Percentiles rank a stretch among this genome's conserved stretches.
phyloP scores from a whole-genome alignment of 2,888 invertebrate species.

The Pristionchus maxplancki region DNA sequence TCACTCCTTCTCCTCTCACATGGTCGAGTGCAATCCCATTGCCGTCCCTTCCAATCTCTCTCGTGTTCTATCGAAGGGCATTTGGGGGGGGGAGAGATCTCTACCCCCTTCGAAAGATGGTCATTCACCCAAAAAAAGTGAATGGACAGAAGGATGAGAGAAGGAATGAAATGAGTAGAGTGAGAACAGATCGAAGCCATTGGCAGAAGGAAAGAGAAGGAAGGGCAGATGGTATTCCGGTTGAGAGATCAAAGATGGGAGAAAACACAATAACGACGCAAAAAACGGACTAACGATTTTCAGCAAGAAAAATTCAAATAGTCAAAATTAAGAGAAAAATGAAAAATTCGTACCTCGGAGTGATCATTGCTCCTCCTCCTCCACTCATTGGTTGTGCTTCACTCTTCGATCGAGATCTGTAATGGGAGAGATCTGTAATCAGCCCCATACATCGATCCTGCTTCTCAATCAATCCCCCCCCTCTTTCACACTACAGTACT shows the following conservation, averaged over 20 bases:
- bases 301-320: not conserved
- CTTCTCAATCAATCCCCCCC: not conserved
- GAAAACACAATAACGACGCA: not conserved
- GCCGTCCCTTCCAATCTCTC: not conserved
- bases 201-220: not conserved
- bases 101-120: not conserved
- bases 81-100: not conserved
- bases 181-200: not conserved
- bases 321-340: not conserved
- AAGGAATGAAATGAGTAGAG: not conserved
- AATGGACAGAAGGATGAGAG: not conserved
- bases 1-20: constrained; percentile 19
- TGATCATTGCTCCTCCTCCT: constrained; percentile 8
- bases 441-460: too few species aligned
- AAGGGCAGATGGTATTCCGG: constrained; percentile 11
- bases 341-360: constrained; percentile 23
- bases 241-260: not conserved
- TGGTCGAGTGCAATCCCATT: constrained; percentile 31
- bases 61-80: not conserved
- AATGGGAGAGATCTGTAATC: not conserved
- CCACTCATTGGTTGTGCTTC: not conserved
- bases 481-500: constrained; percentile 9
- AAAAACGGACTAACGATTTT: not conserved
- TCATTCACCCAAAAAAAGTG: not conserved
- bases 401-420: constrained; percentile 29